Conservation (phyloP, 1,140 invertebrate genomes). For the Fragariocoptes setiger region DNA sequence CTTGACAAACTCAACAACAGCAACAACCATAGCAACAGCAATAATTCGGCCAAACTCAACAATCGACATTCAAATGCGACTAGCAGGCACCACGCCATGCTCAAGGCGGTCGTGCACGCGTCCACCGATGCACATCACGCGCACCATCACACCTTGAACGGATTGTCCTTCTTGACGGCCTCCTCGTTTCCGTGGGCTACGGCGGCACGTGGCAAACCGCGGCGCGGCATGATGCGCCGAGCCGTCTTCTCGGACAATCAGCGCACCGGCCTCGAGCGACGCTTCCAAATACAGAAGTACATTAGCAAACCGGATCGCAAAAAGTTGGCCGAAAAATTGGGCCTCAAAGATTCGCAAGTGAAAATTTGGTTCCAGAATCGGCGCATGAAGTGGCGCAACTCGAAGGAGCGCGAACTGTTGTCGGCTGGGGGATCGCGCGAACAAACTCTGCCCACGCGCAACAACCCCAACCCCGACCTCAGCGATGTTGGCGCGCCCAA, state of each 20-base stretch:
- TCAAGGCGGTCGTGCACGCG: no score
- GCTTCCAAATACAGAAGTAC: conserved; percentile 90
- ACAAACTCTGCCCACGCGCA: conserved; percentile 77
- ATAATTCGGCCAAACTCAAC: no score
- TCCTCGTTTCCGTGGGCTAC: conserved; percentile 41
- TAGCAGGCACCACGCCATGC: no score
- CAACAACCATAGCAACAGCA: no score
- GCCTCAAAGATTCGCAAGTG: conserved; percentile 60
- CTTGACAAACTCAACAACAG: no score
- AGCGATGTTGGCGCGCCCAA: conserved; percentile 52
- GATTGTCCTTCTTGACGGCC: no score
- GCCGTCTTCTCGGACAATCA: conserved; percentile 79
- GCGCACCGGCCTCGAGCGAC: conserved; percentile 61
- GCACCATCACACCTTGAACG: no score
- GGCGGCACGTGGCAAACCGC: conserved; percentile 27
- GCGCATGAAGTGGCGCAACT: conserved; percentile 86
- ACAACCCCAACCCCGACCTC: conserved; percentile 78
- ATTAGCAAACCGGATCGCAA: conserved; percentile 87
- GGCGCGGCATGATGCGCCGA: conserved; percentile 70
- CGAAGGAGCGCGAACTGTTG: conserved; percentile 71
- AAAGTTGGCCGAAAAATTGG: conserved; percentile 72
- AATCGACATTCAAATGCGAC: no score
- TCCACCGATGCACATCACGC: no score
- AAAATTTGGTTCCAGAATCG: conserved; percentile 90
- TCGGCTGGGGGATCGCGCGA: conserved; percentile 66